Evolutionary conservation across 2,797 vertebrate species (phyloP).

Genomic region (Tauraco hartlaubi): DNA sequence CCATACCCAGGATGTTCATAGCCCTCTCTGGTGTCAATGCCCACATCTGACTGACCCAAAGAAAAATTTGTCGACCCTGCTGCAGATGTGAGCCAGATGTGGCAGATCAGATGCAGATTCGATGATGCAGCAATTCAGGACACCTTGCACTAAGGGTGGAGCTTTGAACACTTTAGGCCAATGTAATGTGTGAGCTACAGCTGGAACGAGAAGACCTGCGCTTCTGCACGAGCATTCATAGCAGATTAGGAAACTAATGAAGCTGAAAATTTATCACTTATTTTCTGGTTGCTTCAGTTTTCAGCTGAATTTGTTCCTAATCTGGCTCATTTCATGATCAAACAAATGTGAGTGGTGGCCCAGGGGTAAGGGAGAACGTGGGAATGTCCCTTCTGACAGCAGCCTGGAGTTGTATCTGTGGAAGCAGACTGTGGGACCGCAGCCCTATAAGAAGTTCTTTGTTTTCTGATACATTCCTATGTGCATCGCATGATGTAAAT

Average conservation of each 20-base stretch:
- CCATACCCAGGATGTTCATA: fast-evolving
- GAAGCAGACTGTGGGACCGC: background rate
- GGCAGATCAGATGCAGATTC: background rate
- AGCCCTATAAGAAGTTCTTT: background rate
- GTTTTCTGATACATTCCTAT: background rate
- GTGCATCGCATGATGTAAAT: fast-evolving
- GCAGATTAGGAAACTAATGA: constrained; percentile 32
- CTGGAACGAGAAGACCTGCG: background rate
- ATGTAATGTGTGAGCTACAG: background rate
- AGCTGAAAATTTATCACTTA: constrained; percentile 50
- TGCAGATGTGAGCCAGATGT: background rate
- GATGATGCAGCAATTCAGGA: background rate
- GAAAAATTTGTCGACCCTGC: background rate
- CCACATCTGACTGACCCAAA: background rate
- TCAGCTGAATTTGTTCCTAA: constrained; percentile 41
- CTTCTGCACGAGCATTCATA: background rate
- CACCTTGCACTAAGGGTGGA: background rate
- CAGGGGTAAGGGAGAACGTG: background rate
- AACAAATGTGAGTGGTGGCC: background rate
- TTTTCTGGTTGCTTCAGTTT: constrained; percentile 43
- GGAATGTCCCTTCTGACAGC: background rate
- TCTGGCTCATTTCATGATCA: constrained; percentile 39
- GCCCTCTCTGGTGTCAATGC: background rate
- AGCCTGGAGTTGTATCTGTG: background rate
- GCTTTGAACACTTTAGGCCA: background rate